A percentile compares a stretch with the other conserved stretches of the same genome.
phyloP scores from a whole-genome alignment of 2,113 vertebrate species.

The Paralichthys olivaceus region DNA sequence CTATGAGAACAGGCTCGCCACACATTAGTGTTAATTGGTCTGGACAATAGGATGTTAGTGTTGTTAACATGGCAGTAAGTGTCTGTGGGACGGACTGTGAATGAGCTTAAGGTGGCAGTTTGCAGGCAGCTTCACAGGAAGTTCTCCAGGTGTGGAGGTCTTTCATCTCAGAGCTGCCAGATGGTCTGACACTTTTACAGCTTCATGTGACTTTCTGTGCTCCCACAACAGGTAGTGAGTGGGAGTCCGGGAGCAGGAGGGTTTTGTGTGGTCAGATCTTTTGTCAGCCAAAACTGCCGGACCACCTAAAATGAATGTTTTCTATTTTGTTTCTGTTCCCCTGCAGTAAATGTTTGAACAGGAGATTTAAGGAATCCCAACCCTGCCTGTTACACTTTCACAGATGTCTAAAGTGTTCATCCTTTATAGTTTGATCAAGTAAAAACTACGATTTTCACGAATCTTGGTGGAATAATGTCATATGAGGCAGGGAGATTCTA shows the following conservation, averaged over 20 bases:
- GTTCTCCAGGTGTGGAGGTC: constrained; percentile 59
- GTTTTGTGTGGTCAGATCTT: not conserved
- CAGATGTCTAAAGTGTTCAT: not conserved
- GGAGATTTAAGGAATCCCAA: not conserved
- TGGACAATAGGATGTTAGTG: constrained; percentile 63
- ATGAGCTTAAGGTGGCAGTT: constrained; percentile 38
- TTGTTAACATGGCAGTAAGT: constrained; percentile 57
- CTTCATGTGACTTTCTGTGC: constrained; percentile 48
- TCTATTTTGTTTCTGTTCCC: not conserved
- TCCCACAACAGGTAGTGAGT: constrained; percentile 10
- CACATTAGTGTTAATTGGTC: constrained; percentile 78
- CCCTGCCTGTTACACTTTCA: not conserved
- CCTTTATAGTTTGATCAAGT: no score
- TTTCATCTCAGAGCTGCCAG: constrained; percentile 69
- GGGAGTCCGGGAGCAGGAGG: not conserved
- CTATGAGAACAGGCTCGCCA: constrained; percentile 64
- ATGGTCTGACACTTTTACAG: constrained; percentile 67
- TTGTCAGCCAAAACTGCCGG: not conserved
- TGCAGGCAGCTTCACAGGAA: constrained; percentile 43
- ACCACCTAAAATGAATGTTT: not conserved
- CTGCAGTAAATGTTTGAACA: not conserved
- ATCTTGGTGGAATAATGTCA: no score
- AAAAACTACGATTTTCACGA: no score
- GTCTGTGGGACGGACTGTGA: constrained; percentile 42
- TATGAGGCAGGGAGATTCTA: no score